A percentile compares a stretch with the other conserved stretches of the same genome.
Conservation (phyloP, 2,797 vertebrate genomes). For the Macropodus opercularis region DNA sequence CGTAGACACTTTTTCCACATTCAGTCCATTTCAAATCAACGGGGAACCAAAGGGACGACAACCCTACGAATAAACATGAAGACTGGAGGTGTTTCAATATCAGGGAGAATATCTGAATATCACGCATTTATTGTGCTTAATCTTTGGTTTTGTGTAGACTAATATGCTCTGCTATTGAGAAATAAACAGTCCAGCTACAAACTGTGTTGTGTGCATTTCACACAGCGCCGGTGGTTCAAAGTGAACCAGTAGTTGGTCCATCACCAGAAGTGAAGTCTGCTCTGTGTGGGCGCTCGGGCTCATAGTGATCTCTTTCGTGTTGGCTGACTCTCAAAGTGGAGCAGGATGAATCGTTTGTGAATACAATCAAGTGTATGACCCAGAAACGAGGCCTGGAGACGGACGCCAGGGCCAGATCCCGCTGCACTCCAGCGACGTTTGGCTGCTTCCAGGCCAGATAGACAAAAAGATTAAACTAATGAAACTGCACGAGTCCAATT, state of each 20-base stretch:
- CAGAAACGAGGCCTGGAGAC: conserved; percentile 59
- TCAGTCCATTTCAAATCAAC: too few relatives aligned
- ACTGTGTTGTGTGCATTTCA: too few relatives aligned
- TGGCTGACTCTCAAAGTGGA: conserved; percentile 55
- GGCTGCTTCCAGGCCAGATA: conserved; percentile 10
- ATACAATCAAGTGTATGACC: conserved; percentile 59
- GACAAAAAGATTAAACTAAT: conserved; percentile 18
- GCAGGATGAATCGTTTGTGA: conserved; percentile 56
- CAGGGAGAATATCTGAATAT: neutral
- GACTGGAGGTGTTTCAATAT: neutral
- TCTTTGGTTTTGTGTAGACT: too few relatives aligned
- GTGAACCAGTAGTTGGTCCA: conserved; percentile 48
- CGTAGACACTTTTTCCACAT: too few relatives aligned
- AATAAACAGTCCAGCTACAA: too few relatives aligned
- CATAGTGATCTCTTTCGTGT: conserved; percentile 41
- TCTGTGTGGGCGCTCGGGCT: conserved; percentile 57
- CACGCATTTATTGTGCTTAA: too few relatives aligned
- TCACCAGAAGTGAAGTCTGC: conserved; percentile 69
- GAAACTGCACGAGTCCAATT: too few relatives aligned
- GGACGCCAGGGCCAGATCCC: conserved; percentile 21
- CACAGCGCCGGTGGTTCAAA: conserved; percentile 54
- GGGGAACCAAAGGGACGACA: too few relatives aligned
- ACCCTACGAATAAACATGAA: neutral
- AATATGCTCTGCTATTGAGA: too few relatives aligned
- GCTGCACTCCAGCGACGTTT: conserved; percentile 7